Evolutionary conservation across 2,113 vertebrate genomes (phyloP).

Genomic region (Zapus hudsonius): DNA sequence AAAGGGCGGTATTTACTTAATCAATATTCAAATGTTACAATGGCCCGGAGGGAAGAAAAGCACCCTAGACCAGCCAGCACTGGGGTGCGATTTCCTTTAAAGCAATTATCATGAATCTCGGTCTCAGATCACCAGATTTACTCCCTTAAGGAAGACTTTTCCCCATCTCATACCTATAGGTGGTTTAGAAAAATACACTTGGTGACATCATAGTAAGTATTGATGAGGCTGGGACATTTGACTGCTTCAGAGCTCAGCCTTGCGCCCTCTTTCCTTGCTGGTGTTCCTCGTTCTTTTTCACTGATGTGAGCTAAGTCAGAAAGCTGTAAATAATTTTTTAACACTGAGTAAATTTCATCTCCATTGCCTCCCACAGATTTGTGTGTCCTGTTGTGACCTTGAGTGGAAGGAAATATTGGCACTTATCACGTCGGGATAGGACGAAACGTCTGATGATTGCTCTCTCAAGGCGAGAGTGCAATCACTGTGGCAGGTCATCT

Average conservation of each 20-base stretch:
- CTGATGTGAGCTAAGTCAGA: constrained; percentile 19
- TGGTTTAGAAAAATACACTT: background rate
- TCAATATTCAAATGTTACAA: background rate
- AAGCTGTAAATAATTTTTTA: constrained; percentile 24
- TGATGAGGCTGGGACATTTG: background rate
- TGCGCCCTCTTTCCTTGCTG: constrained; percentile 5
- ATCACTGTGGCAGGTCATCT: background rate
- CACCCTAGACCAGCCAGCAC: background rate
- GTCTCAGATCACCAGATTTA: background rate
- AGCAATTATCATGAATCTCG: background rate
- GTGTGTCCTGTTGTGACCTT: constrained; percentile 36
- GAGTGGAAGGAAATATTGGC: constrained; percentile 28
- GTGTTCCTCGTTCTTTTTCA: background rate
- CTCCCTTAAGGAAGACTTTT: background rate
- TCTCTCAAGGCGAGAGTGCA: constrained; percentile 3
- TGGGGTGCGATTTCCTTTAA: background rate
- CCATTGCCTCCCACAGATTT: background rate
- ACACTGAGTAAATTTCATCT: constrained; percentile 29
- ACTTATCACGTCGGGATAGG: background rate
- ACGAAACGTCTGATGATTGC: constrained; percentile 2
- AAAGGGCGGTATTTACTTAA: background rate
- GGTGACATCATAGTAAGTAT: background rate
- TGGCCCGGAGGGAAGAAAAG: background rate
- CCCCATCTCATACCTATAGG: constrained; percentile 1
- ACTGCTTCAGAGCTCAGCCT: background rate